phyloP scores from a whole-genome alignment of 2,888 invertebrate species.

The Danaus chrysippus region DNA sequence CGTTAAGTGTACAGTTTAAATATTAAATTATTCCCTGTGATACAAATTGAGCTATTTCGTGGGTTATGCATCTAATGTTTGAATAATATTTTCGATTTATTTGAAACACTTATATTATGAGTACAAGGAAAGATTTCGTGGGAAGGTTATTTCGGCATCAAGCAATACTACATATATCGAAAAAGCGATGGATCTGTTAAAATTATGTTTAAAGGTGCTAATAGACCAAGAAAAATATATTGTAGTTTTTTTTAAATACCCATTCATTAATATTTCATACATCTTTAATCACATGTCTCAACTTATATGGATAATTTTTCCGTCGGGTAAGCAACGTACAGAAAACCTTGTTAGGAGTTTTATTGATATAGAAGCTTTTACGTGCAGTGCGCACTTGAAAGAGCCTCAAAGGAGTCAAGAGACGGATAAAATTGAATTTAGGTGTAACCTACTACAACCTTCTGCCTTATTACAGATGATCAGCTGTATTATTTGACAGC shows the following conservation, averaged over 20 bases:
- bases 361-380: too few species aligned
- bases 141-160: neutral
- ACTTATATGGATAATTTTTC: too few species aligned
- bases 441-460: constrained; percentile 15
- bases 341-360: too few species aligned
- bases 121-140: neutral
- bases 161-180: too few species aligned
- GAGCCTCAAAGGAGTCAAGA: constrained; percentile 3
- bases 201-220: too few species aligned
- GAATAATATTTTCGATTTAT: neutral
- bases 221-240: too few species aligned
- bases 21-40: neutral
- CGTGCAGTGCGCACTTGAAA: too few species aligned
- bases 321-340: too few species aligned
- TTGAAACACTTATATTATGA: neutral
- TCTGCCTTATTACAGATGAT: constrained; percentile 20
- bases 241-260: too few species aligned
- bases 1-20: neutral
- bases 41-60: neutral
- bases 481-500: constrained; percentile 18
- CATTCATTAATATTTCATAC: too few species aligned
- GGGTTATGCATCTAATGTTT: neutral
- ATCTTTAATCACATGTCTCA: too few species aligned
- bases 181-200: too few species aligned
- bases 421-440: constrained; percentile 21